phyloP scores from a whole-genome alignment of 2,797 vertebrate genomes.

The Eurystomus glaucurus region DNA sequence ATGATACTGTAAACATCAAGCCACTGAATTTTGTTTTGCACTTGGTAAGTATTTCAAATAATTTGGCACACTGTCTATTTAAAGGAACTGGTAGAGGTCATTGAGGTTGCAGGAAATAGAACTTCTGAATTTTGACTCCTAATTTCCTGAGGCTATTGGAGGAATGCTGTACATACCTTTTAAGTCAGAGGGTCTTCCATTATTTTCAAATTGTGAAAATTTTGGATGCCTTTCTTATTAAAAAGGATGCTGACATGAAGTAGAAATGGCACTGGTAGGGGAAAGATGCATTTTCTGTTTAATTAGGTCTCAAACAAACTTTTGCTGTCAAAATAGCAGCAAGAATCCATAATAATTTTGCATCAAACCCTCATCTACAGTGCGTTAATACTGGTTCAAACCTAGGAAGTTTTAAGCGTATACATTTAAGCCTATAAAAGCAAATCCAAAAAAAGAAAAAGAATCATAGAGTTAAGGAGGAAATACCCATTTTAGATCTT shows the following conservation, averaged over 20 bases:
- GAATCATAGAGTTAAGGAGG: background rate
- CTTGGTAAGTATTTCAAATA: background rate
- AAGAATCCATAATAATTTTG: background rate
- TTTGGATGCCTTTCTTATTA: background rate
- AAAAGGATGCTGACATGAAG: background rate
- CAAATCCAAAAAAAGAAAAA: background rate
- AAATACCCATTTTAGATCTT: background rate
- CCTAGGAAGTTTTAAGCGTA: background rate
- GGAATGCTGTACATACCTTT: background rate
- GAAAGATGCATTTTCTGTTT: background rate
- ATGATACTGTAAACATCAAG: background rate
- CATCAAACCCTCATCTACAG: background rate
- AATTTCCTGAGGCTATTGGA: background rate
- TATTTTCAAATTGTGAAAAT: background rate
- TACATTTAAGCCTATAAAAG: background rate
- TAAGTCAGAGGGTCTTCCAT: background rate
- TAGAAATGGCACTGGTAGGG: background rate
- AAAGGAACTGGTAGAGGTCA: background rate
- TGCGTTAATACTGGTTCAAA: background rate
- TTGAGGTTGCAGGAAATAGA: background rate
- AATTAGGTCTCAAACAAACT: background rate
- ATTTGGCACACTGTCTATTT: background rate
- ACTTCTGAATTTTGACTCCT: background rate
- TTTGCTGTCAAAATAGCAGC: background rate
- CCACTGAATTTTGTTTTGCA: background rate